phyloP scores from a whole-genome alignment of 2,797 vertebrate genomes.

The Poecilia gillii region DNA sequence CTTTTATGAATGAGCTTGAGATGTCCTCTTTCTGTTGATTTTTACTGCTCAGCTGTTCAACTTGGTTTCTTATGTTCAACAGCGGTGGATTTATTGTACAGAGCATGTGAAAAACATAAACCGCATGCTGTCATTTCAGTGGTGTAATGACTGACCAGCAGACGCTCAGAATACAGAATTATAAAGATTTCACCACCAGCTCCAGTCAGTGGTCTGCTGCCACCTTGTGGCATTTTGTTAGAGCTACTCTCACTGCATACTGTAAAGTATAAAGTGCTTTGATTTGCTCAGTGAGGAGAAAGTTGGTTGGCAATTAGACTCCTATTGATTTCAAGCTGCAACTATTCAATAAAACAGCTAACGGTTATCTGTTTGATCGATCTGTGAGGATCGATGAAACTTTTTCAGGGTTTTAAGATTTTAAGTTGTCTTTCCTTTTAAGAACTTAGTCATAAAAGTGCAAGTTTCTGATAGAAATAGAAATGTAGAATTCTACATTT shows the following conservation, averaged over 20 bases:
- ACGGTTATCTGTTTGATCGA: background rate
- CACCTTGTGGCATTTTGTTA: background rate
- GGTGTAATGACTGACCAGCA: background rate
- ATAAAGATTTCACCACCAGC: background rate
- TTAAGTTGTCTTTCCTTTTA: background rate
- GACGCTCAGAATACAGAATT: background rate
- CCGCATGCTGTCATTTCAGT: background rate
- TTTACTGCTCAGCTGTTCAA: background rate
- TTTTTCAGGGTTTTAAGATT: background rate
- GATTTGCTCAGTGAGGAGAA: background rate
- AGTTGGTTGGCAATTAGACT: background rate
- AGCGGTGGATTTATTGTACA: background rate
- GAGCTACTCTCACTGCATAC: background rate
- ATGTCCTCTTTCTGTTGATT: background rate
- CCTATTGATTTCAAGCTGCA: background rate
- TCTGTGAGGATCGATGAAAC: background rate
- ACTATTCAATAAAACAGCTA: background rate
- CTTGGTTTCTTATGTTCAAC: background rate
- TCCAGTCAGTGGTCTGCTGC: conserved; percentile 3
- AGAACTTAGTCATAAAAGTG: too few species aligned
- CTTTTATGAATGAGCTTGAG: background rate
- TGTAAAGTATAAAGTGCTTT: background rate
- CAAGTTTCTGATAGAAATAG: too few species aligned
- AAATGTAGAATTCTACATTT: too few species aligned
- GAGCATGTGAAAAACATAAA: background rate